phyloP scores from a whole-genome alignment of 2,888 invertebrate species.

The Tachina grossa region DNA sequence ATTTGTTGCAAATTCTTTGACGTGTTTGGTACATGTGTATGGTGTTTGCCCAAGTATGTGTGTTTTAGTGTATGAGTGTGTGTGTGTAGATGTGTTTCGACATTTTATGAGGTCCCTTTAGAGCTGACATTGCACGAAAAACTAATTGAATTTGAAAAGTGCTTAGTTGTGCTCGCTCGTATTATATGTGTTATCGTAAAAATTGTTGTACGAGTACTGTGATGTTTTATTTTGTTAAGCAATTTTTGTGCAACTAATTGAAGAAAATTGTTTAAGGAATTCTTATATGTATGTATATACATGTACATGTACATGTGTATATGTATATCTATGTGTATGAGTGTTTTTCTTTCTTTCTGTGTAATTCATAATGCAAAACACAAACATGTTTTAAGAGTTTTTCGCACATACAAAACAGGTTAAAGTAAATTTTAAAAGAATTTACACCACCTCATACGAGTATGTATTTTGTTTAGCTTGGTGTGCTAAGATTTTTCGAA shows the following conservation, averaged over 20 bases:
- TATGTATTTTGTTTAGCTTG: too few relatives aligned
- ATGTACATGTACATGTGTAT: too few relatives aligned
- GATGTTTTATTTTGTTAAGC: constrained; percentile 36
- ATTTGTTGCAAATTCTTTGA: constrained; percentile 33
- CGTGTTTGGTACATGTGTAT: background rate
- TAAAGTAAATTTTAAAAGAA: too few relatives aligned
- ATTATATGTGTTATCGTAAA: constrained; percentile 57
- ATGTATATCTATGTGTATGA: too few relatives aligned
- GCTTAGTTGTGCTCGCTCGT: constrained; percentile 57
- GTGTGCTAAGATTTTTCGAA: too few relatives aligned
- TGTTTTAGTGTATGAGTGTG: constrained; percentile 20
- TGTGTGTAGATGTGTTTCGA: constrained; percentile 57
- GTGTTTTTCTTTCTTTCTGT: background rate
- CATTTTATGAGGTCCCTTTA: constrained; percentile 75
- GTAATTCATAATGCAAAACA: background rate
- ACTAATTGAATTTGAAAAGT: constrained; percentile 74
- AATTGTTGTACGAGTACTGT: constrained; percentile 16
- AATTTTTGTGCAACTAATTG: constrained; percentile 59
- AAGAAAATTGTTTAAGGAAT: constrained; percentile 16
- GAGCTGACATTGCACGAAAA: constrained; percentile 75
- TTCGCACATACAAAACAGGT: background rate
- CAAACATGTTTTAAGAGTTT: background rate
- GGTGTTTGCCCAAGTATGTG: background rate
- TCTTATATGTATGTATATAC: too few relatives aligned
- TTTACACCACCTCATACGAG: too few relatives aligned